Percentiles rank a stretch among this genome's conserved stretches.
These are phyloP conservation scores for Microctenopoma lineatum DNA, from an alignment of 2,797 vertebrate species.

Conservation along the genomic window DNA sequence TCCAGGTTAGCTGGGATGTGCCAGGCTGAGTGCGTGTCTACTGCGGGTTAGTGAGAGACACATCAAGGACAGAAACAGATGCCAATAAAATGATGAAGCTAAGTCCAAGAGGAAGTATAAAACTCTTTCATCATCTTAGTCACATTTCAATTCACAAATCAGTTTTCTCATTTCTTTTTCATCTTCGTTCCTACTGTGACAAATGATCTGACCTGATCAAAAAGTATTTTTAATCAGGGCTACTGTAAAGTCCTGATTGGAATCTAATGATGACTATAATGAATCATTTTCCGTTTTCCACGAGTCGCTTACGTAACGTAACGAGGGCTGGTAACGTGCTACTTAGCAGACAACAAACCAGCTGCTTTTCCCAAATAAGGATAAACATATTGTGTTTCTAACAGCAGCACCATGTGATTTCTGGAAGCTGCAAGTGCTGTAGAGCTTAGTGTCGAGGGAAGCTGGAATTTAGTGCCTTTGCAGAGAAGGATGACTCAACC, in stretches of 20 bases:
- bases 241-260: background rate
- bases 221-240: background rate
- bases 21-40: conserved; percentile 31
- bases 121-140: too few relatives aligned
- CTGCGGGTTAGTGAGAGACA: conserved; percentile 6
- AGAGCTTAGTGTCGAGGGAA: conserved; percentile 53
- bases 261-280: background rate
- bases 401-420: conserved; percentile 45
- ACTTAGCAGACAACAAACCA: conserved; percentile 29
- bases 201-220: background rate
- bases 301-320: conserved; percentile 5
- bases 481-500: conserved; percentile 76
- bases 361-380: conserved; percentile 39
- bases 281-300: background rate
- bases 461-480: conserved; percentile 72
- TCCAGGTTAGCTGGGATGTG: conserved; percentile 56
- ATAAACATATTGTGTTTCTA: conserved; percentile 40
- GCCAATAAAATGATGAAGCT: too few relatives aligned
- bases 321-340: background rate
- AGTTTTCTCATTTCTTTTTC: background rate
- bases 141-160: too few relatives aligned
- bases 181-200: too few relatives aligned
- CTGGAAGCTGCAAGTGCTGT: conserved; percentile 49
- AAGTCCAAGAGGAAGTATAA: too few relatives aligned
- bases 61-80: too few relatives aligned